Base-by-base conservation (phyloP, 2,888 invertebrate genomes). In the Eupithecia inturbata region DNA sequence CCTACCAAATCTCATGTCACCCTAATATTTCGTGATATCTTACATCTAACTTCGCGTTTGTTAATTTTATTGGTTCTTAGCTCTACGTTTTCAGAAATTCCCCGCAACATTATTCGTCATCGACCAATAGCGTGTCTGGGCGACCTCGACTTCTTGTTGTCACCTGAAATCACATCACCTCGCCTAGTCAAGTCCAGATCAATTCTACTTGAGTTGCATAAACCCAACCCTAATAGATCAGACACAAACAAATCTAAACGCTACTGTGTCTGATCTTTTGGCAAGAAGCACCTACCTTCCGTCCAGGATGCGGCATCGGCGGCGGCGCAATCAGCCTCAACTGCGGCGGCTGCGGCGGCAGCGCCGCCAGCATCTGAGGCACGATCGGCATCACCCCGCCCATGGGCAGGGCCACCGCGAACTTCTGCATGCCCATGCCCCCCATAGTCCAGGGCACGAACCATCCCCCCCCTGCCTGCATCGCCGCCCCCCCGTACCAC, bases 401-500 rank as follows among this genome's bases (percentile, higher is more conserved):
- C 93, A 94, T 93, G 49, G 94, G 94, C 83, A 94, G 86, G 33
- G 94, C 94, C 78, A 94, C 94, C 72, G 94, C 94, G 82, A 94
- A 94, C 87, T 94, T 94, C 81, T 94, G 93, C 89, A 94, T 79
- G 79, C 94, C 93, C 93, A 94, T 92, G 82, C 92, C 92, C 85
- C 93, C 93, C 93, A 94, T 92, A 83, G 93, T 93, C 86, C 93
- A 93, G 78, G 93, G 91, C 83, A 93, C 88, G 87, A 93, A 93
- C 87, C 94, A 93, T 67, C 94, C 94, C 75, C 92, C 93, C 78
- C 92, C 93, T 82, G 92, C 92, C 91, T 92, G 92, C 92, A 92
- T 93, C 84, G 91, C 92, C 84, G 92, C 93, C 83, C 89, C 90
- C 84, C 94, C 92, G 94, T 93, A 94, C 94, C 94, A 94, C 92